Conservation (phyloP, 2,797 vertebrate species). For the Halcyon chelicuti region DNA sequence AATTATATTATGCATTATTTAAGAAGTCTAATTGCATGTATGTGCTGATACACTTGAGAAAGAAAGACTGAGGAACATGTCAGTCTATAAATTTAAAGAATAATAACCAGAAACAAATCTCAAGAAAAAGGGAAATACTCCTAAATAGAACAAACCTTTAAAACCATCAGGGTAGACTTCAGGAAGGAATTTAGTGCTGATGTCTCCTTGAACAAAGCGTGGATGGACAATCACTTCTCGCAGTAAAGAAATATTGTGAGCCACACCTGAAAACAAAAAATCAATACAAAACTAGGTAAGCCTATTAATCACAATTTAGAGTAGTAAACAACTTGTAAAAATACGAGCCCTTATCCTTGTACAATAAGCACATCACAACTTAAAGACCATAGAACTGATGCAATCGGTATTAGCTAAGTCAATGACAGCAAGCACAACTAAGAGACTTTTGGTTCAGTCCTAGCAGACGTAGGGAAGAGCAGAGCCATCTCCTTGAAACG, state of each 20-base stretch:
- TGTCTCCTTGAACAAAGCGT: slow-evolving; percentile 91
- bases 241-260: slow-evolving; percentile 95
- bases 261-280: slow-evolving; percentile 86
- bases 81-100: neutral
- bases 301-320: neutral
- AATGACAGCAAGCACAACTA: neutral
- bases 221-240: slow-evolving; percentile 93
- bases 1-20: neutral
- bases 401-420: neutral
- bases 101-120: neutral
- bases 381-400: neutral
- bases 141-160: slow-evolving; percentile 82
- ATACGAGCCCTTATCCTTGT: neutral
- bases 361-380: neutral
- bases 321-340: neutral
- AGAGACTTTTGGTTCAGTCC: neutral
- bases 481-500: neutral
- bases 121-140: neutral
- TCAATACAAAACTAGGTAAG: neutral
- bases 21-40: neutral
- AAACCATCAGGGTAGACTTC: slow-evolving; percentile 97
- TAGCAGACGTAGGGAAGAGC: neutral
- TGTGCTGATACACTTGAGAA: neutral
- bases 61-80: neutral
- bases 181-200: slow-evolving; percentile 95